Conservation (phyloP, 1,140 invertebrate genomes). For the Oncopeltus fasciatus region DNA sequence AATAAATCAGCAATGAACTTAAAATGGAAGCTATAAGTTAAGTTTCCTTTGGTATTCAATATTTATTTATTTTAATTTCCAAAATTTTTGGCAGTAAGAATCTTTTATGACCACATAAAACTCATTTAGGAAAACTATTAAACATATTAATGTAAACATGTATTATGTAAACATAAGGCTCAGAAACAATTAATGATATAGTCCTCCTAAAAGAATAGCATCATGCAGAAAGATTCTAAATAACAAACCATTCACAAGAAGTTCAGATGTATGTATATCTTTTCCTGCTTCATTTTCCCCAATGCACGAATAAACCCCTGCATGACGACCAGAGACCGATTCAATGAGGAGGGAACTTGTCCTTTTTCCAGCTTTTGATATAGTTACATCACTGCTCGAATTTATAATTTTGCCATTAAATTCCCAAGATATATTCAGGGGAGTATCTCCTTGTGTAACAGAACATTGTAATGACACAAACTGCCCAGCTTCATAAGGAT, state of each 20-base stretch:
- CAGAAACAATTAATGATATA: not conserved
- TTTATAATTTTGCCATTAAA: constrained; percentile 34
- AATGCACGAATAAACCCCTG: constrained; percentile 45
- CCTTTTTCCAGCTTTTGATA: constrained; percentile 48
- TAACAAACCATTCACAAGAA: constrained; percentile 24
- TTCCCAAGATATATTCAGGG: constrained; percentile 49
- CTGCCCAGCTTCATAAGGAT: constrained; percentile 31
- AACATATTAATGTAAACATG: not conserved
- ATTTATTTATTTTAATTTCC: no score
- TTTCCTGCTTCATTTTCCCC: constrained; percentile 53
- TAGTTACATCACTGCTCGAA: constrained; percentile 37
- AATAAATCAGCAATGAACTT: no score
- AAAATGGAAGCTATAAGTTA: no score
- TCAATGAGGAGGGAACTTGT: constrained; percentile 33
- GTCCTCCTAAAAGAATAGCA: not conserved
- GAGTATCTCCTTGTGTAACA: constrained; percentile 55
- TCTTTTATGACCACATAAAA: no score
- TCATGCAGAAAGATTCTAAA: constrained; percentile 41
- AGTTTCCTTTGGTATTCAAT: no score
- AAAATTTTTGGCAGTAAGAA: no score
- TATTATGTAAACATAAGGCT: no score
- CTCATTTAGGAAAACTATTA: not conserved
- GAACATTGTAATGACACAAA: constrained; percentile 45
- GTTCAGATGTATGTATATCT: constrained; percentile 22
- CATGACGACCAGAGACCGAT: constrained; percentile 37